Base-by-base conservation (phyloP, 35 echinoderm and acorn worm genomes). In the Ptychodera flava region DNA sequence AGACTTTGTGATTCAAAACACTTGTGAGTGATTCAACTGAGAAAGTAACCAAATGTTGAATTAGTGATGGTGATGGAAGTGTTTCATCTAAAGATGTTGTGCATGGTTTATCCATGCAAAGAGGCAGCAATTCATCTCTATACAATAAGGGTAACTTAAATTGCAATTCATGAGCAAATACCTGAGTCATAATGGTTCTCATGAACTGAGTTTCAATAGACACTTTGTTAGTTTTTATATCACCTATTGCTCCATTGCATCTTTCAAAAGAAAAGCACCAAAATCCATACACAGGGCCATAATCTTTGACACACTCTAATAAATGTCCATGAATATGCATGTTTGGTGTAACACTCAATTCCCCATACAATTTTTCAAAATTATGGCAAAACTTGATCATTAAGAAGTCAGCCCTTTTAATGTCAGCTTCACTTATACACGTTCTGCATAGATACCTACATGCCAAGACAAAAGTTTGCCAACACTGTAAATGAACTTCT, bases 321-420 rank as follows among this genome's bases (percentile, higher is more conserved):
- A 88, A 36, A 88, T 88, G 86, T 1, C 35, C 33, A 81, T 88
- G 86, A 78, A 88, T 36, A 36, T 88, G 78, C 86, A 88, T 81
- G 30, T 88, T 80, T 16, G 86, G 86, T 31, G 86, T 88, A 79
- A 88, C 78, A 35, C 31, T 36, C 33, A 35, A 29, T 45, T 1
- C 15, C 31, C 86, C 86, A 37, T 88, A 80, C 2, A 80, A 35
- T 88, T 36, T 14, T 80, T 80, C 0, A 32, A 79, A 78, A 14
- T 33, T 35, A 31, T 36, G 29, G 16, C 86, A 32, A 30, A 88
- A 88, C 30, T 34, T 38, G 1, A 36, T 36, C 31, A 88, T 80
- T 33, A 80, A 27, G 30, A 10, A 32, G 22, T 88, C 86, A 1
- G 86, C 86, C 30, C 33, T 88, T 29, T 31, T 6, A 33, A 81